phyloP scores from a whole-genome alignment of 2,113 vertebrate species.

The Oncorhynchus keta region DNA sequence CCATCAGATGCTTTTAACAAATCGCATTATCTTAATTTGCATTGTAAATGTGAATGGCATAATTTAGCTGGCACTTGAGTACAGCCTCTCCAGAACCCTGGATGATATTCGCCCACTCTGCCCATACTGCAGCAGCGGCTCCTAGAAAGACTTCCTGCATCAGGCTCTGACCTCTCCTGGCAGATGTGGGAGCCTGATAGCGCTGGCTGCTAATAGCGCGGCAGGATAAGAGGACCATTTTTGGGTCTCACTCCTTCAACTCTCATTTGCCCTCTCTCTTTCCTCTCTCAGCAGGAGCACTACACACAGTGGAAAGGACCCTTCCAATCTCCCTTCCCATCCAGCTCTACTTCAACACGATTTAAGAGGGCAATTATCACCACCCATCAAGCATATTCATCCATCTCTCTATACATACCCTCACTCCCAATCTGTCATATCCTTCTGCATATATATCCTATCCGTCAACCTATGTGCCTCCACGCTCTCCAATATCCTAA shows the following conservation, averaged over 20 bases:
- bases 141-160: slow-evolving; percentile 34
- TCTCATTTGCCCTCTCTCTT: background rate
- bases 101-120: slow-evolving; percentile 50
- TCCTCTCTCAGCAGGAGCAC: too few relatives aligned
- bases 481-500: too few relatives aligned
- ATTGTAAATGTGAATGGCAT: slow-evolving; percentile 25
- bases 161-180: slow-evolving; percentile 16
- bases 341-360: background rate
- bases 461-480: too few relatives aligned
- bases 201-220: slow-evolving; percentile 25
- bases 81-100: slow-evolving; percentile 11
- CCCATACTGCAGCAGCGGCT: background rate
- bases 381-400: too few relatives aligned
- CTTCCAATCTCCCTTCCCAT: background rate
- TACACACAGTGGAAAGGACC: too few relatives aligned
- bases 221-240: slow-evolving; percentile 6
- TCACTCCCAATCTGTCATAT: too few relatives aligned
- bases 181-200: slow-evolving; percentile 1
- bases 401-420: too few relatives aligned
- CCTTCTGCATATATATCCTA: too few relatives aligned
- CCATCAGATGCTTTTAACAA: too few relatives aligned
- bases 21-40: slow-evolving; percentile 32
- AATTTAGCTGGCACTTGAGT: slow-evolving; percentile 48
- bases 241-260: background rate
- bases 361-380: background rate